Base-by-base conservation (phyloP, 2,888 invertebrate species). In the Eupithecia exiguata region DNA sequence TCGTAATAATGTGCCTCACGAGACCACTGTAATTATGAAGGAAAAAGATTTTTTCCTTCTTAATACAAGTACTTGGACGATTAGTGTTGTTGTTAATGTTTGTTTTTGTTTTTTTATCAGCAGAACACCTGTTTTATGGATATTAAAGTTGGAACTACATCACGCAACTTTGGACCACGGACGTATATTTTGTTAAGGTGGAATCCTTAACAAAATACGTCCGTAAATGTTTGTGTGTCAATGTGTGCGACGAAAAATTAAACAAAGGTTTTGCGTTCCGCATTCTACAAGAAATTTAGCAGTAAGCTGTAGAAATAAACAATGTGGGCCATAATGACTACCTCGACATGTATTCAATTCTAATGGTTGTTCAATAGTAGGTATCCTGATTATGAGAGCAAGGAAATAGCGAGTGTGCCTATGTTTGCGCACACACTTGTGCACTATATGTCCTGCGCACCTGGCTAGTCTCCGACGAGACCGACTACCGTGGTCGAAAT, bases 1-100 rank as follows among this genome's bases (percentile, higher is more conserved):
- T 65, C n/a, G 18, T 65, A 77, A 78, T 77, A 78, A 79, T 79
- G 77, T 76, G 61, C 71, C 73, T 73, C 72, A 73, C 62, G 74
- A 66, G 72, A 65, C 72, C 40, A 69, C 68, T 46, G 72, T 77
- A 77, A 77, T 77, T 72, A 77, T 70, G 72, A 71, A 74, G 76
- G 73, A 76, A 74, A 70, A 66, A 72, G 72, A 74, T 74, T 74
- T 74, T 77, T 71, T 72, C 43, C 40, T 69, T 62, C 71, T 65
- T 69, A 70, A 73, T 65, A 65, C 63, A 38, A 36, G 70, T 62
- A 69, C 49, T 61, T 58, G 40, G 63, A 53, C 62, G 63, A 65
- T 65, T 65, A 65, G 63, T 65, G 63, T 65, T 65, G 63, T 65
- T 65, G 61, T 62, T 69, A 61, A 69, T 69, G 69, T 69, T 61